Percentiles rank a stretch among this genome's conserved stretches.
Evolutionary conservation across 2,113 vertebrate genomes (phyloP).

Genomic region (Lamprologus sp.): DNA sequence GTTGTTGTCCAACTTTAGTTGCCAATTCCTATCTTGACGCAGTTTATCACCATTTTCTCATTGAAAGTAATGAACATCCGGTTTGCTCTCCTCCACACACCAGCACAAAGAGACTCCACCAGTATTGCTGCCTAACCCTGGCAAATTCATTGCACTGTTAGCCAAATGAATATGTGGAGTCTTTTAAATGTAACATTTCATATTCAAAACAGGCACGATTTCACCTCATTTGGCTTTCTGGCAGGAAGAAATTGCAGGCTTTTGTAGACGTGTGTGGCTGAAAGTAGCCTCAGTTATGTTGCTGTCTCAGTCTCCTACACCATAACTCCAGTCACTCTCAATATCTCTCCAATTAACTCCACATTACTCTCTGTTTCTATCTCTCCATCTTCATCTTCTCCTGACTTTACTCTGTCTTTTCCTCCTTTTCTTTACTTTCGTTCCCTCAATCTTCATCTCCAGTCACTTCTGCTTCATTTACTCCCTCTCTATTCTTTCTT

Average conservation of each 20-base stretch:
- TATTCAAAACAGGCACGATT: constrained; percentile 9
- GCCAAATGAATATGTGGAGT: neutral
- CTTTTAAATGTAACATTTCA: neutral
- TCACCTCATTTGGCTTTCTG: constrained; percentile 22
- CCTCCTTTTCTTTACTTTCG: neutral
- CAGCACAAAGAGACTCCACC: neutral
- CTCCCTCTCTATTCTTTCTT: neutral
- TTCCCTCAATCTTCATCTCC: constrained; percentile 27
- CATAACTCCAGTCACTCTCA: constrained; percentile 20
- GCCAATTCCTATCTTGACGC: neutral
- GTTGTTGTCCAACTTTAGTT: neutral
- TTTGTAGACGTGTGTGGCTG: neutral
- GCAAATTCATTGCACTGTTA: neutral
- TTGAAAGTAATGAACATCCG: neutral
- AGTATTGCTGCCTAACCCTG: neutral
- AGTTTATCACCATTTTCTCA: neutral
- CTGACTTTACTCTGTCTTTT: constrained; percentile 12
- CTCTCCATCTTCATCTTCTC: constrained; percentile 48
- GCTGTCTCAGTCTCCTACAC: constrained; percentile 20
- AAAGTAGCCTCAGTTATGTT: neutral
- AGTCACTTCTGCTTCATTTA: constrained; percentile 13
- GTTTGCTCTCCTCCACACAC: neutral
- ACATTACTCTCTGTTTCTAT: constrained; percentile 39
- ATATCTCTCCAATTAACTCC: constrained; percentile 37
- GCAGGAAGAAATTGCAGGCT: neutral